Conservation (phyloP, 2,797 vertebrate genomes). For the Amblyraja radiata region DNA sequence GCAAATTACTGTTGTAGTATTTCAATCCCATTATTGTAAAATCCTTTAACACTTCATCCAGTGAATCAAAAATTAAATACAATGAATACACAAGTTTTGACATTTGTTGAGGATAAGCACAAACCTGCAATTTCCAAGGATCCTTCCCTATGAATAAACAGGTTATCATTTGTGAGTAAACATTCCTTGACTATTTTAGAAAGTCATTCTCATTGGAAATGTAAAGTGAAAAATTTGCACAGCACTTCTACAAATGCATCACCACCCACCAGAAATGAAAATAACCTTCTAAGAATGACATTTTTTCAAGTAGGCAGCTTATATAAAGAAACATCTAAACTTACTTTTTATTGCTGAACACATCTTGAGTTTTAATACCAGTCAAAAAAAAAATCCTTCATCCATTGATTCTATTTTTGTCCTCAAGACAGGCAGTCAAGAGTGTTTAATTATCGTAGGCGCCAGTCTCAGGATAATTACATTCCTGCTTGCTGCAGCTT, state of each 20-base stretch:
- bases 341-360: neutral
- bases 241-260: neutral
- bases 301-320: neutral
- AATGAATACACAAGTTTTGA: neutral
- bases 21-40: neutral
- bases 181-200: neutral
- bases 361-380: neutral
- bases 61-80: neutral
- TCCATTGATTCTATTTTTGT: neutral
- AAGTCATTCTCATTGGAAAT: neutral
- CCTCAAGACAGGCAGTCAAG: neutral
- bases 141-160: too few relatives aligned
- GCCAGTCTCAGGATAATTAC: too few relatives aligned
- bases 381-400: neutral
- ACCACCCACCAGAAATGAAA: neutral
- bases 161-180: neutral
- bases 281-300: neutral
- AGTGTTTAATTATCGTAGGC: too few relatives aligned
- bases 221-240: neutral
- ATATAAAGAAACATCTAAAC: neutral
- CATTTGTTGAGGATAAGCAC: neutral
- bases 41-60: neutral
- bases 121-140: neutral
- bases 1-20: neutral
- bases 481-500: too few relatives aligned